Percentiles rank a stretch among this genome's conserved stretches.
Evolutionary conservation across 2,113 vertebrate species (phyloP).

Genomic region (Brachypodius melanocephalos): DNA sequence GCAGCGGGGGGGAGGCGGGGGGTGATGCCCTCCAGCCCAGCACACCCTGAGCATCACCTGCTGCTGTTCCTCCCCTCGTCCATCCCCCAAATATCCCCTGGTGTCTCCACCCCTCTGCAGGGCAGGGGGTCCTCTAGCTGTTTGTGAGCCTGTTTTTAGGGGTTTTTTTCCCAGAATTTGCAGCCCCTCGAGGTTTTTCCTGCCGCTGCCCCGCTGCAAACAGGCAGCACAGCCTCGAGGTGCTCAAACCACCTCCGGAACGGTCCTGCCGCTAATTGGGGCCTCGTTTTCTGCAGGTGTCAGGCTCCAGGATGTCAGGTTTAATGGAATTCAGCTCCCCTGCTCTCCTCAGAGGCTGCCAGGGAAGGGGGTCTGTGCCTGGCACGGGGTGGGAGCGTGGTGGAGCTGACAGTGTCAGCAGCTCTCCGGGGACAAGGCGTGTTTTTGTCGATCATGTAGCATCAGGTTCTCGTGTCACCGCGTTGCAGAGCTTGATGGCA

Average conservation of each 20-base stretch:
- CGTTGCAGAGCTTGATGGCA: conserved; percentile 43
- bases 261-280: conserved; percentile 3
- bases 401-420: conserved; percentile 21
- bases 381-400: neutral
- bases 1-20: neutral
- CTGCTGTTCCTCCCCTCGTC: neutral
- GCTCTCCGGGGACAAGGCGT: neutral
- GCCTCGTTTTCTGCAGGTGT: conserved; percentile 42
- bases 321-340: neutral
- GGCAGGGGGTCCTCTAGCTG: rapidly evolving
- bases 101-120: rapidly evolving
- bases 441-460: conserved; percentile 43
- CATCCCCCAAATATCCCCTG: neutral
- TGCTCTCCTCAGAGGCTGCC: neutral
- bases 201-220: rapidly evolving
- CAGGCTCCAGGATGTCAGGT: conserved; percentile 52
- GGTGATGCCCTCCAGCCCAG: neutral
- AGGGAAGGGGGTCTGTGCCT: neutral
- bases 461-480: conserved; percentile 46
- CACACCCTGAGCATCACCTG: neutral
- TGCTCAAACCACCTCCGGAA: neutral
- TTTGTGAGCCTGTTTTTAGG: rapidly evolving
- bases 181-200: neutral
- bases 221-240: neutral
- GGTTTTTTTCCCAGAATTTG: neutral